Percentiles rank a stretch among this genome's conserved stretches.
phyloP scores from a whole-genome alignment of 92 coral and sea anemone genomes.

The Scolanthus callimorphus region DNA sequence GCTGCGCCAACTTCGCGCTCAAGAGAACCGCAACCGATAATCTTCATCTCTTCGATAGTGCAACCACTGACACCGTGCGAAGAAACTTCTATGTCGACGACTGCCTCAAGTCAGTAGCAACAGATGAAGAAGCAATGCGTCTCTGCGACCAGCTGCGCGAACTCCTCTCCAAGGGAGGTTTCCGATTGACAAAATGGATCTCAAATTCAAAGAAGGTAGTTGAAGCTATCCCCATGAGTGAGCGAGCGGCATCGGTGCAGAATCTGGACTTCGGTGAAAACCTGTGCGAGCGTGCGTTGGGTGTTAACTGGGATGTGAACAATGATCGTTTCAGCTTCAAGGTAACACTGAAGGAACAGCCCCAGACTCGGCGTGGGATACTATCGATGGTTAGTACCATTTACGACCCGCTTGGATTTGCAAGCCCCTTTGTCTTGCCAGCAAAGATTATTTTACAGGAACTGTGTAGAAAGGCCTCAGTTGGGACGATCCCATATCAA shows the following conservation, averaged over 20 bases:
- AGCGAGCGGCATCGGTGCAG: background rate
- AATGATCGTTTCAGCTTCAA: background rate
- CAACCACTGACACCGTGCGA: background rate
- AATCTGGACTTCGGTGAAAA: constrained; percentile 9
- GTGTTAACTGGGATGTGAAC: constrained; percentile 48
- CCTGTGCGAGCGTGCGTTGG: constrained; percentile 42
- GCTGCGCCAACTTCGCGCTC: background rate
- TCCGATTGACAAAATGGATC: background rate
- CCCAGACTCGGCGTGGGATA: background rate
- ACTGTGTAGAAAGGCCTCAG: constrained; percentile 32
- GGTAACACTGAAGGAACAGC: background rate
- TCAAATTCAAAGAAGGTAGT: background rate
- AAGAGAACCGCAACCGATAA: background rate
- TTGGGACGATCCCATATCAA: constrained; percentile 51
- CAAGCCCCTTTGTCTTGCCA: background rate
- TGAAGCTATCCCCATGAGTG: background rate
- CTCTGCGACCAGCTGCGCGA: background rate
- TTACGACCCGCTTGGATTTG: background rate
- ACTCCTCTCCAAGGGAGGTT: background rate
- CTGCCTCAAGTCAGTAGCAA: background rate
- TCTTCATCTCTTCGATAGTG: background rate
- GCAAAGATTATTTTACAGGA: constrained; percentile 4
- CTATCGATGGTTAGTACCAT: background rate
- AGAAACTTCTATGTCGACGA: background rate
- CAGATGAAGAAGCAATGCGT: background rate